A percentile compares a stretch with the other conserved stretches of the same genome.
These are phyloP conservation scores for Phataginus tricuspis DNA, from an alignment of 2,797 vertebrate species.

Conservation along the genomic window DNA sequence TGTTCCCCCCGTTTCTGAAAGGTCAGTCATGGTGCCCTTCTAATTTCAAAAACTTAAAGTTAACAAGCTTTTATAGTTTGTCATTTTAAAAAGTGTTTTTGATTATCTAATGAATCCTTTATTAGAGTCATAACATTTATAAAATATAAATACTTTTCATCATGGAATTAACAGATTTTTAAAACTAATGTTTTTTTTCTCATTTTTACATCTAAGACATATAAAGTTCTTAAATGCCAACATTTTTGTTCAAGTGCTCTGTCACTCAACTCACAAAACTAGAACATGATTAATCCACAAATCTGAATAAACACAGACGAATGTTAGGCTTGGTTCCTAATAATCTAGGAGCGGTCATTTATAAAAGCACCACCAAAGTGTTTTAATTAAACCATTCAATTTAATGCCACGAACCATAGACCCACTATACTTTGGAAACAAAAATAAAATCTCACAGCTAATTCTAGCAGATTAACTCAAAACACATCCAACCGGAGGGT, in stretches of 20 bases:
- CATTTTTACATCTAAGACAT: slow-evolving; percentile 43
- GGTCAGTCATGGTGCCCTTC: neutral
- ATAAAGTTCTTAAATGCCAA: slow-evolving; percentile 14
- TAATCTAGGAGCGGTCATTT: neutral
- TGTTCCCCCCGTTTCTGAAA: neutral
- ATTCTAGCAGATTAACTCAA: neutral
- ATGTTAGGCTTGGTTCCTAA: neutral
- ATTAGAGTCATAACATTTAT: neutral
- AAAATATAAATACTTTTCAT: neutral
- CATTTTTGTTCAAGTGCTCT: slow-evolving; percentile 22
- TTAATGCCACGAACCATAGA: neutral
- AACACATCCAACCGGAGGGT: neutral
- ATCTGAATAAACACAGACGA: neutral
- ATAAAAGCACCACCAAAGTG: neutral
- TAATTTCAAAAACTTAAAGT: neutral
- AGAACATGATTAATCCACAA: neutral
- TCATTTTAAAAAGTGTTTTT: neutral
- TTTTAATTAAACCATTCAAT: neutral
- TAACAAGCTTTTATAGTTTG: neutral
- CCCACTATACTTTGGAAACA: neutral
- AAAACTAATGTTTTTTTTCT: neutral
- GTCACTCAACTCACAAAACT: neutral
- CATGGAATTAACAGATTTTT: no score
- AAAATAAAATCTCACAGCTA: neutral
- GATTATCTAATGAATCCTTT: neutral